Percentiles rank a stretch among this genome's conserved stretches.
Evolutionary conservation across 2,113 vertebrate genomes (phyloP).

Genomic region (Alosa alosa): DNA sequence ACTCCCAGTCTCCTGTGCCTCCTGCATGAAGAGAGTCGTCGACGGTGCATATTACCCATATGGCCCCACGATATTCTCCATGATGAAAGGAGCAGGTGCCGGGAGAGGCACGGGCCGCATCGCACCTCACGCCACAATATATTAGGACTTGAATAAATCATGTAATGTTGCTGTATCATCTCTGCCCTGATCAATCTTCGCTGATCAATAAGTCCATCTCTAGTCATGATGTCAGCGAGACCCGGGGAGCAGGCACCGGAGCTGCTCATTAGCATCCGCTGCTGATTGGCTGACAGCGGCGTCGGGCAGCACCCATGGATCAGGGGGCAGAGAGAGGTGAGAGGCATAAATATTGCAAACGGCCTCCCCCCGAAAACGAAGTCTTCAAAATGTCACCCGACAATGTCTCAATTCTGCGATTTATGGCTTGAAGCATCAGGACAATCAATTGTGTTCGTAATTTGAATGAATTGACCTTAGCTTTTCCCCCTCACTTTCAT

Average conservation of each 20-base stretch:
- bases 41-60: not conserved
- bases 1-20: constrained; percentile 24
- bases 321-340: constrained; percentile 44
- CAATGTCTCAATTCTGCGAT: constrained; percentile 8
- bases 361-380: constrained; percentile 43
- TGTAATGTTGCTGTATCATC: constrained; percentile 72
- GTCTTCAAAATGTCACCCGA: constrained; percentile 42
- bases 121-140: constrained; percentile 53
- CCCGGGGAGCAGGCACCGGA: constrained; percentile 50
- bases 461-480: constrained; percentile 17
- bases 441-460: constrained; percentile 17
- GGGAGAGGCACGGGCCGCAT: constrained; percentile 41
- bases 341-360: constrained; percentile 56
- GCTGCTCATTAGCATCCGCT: constrained; percentile 63
- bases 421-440: constrained; percentile 13
- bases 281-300: constrained; percentile 56
- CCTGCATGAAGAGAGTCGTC: not conserved
- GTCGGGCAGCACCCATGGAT: constrained; percentile 27
- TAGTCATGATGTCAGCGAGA: constrained; percentile 61
- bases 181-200: constrained; percentile 65
- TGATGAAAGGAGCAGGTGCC: constrained; percentile 56
- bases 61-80: constrained; percentile 48
- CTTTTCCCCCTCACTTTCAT: not conserved
- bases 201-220: constrained; percentile 71
- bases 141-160: constrained; percentile 73